Base-by-base conservation (phyloP, 2,888 invertebrate species). In the Hyppa rectilinea region DNA sequence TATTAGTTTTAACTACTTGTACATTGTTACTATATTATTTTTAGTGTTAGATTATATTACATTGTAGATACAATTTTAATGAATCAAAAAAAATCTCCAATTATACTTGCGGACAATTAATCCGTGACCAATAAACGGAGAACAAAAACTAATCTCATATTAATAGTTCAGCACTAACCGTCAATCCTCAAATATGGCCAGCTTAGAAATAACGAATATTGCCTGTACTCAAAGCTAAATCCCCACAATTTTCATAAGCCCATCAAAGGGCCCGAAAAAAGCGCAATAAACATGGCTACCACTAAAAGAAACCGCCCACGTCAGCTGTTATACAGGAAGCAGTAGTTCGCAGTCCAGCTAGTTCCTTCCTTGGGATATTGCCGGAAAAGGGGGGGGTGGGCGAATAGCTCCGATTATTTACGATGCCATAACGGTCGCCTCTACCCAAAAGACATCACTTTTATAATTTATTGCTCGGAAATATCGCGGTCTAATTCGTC, bases 391-490 rank as follows among this genome's bases (percentile, higher is more conserved):
- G 49, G 52, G 59, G 12, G 34, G 9, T 12, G 65, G 29, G 12
- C 5, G 75, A 71, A 71, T 72, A 6, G 69, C 53, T 69, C 61
- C 66, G 56, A 83, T 85, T 79, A 81, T 86, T 83, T 83, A 83
- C 75, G 82, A 86, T 50, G 74, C 77, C 71, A 85, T 84, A 85
- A 84, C 76, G 88, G 85, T 82, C 88, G 72, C 82, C 66, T 69
- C 52, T 78, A 87, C 85, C 88, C 92, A 87, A 88, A 90, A 90
- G 91, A 92, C 92, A 90, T 92, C 90, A 90, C 91, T 92, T 91
- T 91, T 91, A 92, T 92, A 93, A 94, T 92, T 93, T 94, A 94
- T 92, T 88, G 88, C 87, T 78, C 81, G 91, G 89, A 92, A 93
- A 93, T 94, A 92, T 93, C 90, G 88, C 88, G 88, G 90, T 91